Percentiles rank a stretch among this genome's conserved stretches.
Conservation (phyloP, 2,113 vertebrate species). For the Nansenia antarctica region DNA sequence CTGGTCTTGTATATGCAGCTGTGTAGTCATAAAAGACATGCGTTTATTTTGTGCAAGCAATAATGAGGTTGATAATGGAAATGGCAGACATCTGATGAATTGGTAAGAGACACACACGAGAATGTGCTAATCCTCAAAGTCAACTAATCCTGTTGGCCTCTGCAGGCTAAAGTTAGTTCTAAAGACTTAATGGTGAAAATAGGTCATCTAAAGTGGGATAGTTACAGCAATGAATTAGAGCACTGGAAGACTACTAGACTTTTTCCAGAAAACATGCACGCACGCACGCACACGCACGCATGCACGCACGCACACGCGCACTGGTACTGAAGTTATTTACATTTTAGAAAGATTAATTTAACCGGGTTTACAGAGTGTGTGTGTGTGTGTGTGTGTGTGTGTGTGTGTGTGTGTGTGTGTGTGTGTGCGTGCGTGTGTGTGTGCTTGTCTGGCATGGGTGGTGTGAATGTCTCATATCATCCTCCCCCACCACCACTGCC, state of each 20-base stretch:
- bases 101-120: background rate
- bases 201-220: background rate
- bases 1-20: no score
- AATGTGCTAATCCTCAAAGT: background rate
- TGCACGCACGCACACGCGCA: constrained; percentile 3
- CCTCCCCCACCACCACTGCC: background rate
- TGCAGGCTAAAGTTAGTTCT: background rate
- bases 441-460: background rate
- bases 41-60: background rate
- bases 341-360: no score
- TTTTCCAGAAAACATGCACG: background rate
- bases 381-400: background rate
- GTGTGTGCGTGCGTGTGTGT: background rate
- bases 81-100: background rate
- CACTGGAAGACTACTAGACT: background rate
- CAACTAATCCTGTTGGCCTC: background rate
- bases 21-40: background rate
- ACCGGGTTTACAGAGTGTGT: no score
- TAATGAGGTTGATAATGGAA: constrained; percentile 3
- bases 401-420: background rate
- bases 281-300: background rate
- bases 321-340: no score
- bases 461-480: background rate
- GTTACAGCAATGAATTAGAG: background rate
- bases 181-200: background rate